Evolutionary conservation across 2,888 invertebrate species (phyloP).

Genomic region (Drepana falcataria): DNA sequence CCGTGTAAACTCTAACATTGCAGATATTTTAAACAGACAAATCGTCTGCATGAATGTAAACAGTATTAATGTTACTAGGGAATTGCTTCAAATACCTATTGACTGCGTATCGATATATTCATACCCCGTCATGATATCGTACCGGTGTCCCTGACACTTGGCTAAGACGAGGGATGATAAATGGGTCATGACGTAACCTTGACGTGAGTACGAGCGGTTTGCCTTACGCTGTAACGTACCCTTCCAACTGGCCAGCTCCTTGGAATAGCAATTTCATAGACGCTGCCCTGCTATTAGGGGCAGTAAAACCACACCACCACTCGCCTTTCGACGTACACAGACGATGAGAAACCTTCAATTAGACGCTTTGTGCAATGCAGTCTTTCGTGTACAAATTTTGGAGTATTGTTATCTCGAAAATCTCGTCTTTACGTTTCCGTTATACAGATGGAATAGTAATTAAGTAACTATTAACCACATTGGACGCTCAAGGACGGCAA

Average conservation of each 20-base stretch:
- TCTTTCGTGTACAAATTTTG: slow-evolving; percentile 16
- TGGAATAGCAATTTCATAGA: slow-evolving; percentile 61
- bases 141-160: slow-evolving; percentile 38
- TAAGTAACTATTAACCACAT: too few relatives aligned
- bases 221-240: slow-evolving; percentile 53
- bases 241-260: slow-evolving; percentile 47
- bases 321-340: slow-evolving; percentile 50
- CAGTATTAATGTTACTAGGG: not conserved
- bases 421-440: too few relatives aligned
- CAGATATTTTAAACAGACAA: not conserved
- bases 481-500: too few relatives aligned
- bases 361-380: slow-evolving; percentile 40
- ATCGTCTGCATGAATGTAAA: not conserved
- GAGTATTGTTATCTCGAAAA: not conserved
- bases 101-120: not conserved
- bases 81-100: slow-evolving; percentile 5
- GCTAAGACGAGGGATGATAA: slow-evolving; percentile 51
- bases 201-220: slow-evolving; percentile 55
- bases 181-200: slow-evolving; percentile 52
- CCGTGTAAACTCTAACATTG: not conserved
- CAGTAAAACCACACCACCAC: slow-evolving; percentile 52
- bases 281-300: slow-evolving; percentile 60
- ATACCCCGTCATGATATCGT: slow-evolving; percentile 38
- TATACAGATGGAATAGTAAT: too few relatives aligned
- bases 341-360: slow-evolving; percentile 48